These are phyloP conservation scores for Philhelius pedissequus DNA, from an alignment of 2,888 invertebrate species.

Conservation along the genomic window DNA sequence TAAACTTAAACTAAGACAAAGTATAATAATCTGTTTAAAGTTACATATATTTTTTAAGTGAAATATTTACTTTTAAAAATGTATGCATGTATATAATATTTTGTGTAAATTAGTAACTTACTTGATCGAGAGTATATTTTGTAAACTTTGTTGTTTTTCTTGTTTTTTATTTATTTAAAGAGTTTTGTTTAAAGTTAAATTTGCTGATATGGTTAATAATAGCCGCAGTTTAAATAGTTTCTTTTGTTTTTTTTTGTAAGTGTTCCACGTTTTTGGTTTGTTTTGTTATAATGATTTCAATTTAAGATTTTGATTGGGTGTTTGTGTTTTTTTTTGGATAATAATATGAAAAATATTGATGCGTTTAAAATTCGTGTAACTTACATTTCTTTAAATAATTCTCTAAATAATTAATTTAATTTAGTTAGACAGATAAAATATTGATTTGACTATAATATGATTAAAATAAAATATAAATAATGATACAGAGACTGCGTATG, in stretches of 20 bases:
- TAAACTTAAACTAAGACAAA: background rate
- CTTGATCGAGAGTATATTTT: constrained; percentile 67
- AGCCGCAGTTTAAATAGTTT: constrained; percentile 70
- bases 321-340: constrained; percentile 21
- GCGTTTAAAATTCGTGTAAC: constrained; percentile 32
- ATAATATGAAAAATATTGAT: constrained; percentile 34
- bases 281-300: constrained; percentile 43
- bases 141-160: constrained; percentile 69
- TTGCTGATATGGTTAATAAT: constrained; percentile 73
- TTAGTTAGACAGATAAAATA: constrained; percentile 5
- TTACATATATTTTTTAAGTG: constrained; percentile 47
- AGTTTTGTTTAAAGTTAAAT: constrained; percentile 64
- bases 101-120: constrained; percentile 68
- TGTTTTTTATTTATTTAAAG: constrained; percentile 52
- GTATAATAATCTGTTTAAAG: constrained; percentile 23
- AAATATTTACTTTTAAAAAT: constrained; percentile 56
- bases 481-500: constrained; percentile 59
- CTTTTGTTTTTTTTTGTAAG: constrained; percentile 53
- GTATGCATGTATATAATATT: constrained; percentile 58
- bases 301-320: constrained; percentile 44
- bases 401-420: constrained; percentile 34
- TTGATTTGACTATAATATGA: background rate
- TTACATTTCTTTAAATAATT: constrained; percentile 29
- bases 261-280: constrained; percentile 58
- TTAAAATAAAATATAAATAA: background rate